Percentiles rank a stretch among this genome's conserved stretches.
These are phyloP conservation scores for Atractosteus spatula DNA, from an alignment of 2,113 vertebrate species.

Conservation along the genomic window DNA sequence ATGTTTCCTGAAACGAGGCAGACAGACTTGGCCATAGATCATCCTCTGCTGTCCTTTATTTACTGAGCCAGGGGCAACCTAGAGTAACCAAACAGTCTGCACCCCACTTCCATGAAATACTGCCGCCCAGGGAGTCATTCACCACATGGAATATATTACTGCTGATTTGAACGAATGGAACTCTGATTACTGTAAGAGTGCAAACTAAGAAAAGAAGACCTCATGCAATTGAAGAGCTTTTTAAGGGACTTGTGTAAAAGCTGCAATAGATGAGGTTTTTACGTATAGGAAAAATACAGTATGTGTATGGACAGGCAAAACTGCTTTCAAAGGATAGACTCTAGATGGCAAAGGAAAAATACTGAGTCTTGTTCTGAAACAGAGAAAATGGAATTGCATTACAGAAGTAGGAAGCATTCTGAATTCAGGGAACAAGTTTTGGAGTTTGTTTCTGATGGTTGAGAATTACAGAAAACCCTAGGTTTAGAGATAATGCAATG, in stretches of 20 bases:
- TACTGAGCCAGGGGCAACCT: constrained; percentile 2
- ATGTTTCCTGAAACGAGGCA: constrained; percentile 42
- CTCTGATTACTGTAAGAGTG: constrained; percentile 35
- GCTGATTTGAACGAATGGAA: constrained; percentile 50
- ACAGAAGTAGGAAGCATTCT: no score
- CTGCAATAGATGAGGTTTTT: constrained; percentile 40
- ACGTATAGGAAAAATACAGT: neutral
- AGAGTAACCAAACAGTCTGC: neutral
- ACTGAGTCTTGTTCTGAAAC: no score
- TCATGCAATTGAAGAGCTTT: constrained; percentile 38
- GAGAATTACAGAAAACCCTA: no score
- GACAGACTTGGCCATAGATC: constrained; percentile 33
- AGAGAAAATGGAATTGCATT: no score
- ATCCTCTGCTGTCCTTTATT: constrained; percentile 17
- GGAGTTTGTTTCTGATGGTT: no score
- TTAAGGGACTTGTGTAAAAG: constrained; percentile 33
- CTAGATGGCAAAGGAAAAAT: no score
- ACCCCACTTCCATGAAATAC: constrained; percentile 39
- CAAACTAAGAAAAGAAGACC: neutral
- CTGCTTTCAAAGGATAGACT: no score
- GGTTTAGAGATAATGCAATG: no score
- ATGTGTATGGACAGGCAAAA: no score
- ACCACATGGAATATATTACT: constrained; percentile 41
- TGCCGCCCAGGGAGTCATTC: constrained; percentile 35
- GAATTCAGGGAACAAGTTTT: no score